Base-by-base conservation (phyloP, 2,113 vertebrate genomes). In the Rhipidura dahli region DNA sequence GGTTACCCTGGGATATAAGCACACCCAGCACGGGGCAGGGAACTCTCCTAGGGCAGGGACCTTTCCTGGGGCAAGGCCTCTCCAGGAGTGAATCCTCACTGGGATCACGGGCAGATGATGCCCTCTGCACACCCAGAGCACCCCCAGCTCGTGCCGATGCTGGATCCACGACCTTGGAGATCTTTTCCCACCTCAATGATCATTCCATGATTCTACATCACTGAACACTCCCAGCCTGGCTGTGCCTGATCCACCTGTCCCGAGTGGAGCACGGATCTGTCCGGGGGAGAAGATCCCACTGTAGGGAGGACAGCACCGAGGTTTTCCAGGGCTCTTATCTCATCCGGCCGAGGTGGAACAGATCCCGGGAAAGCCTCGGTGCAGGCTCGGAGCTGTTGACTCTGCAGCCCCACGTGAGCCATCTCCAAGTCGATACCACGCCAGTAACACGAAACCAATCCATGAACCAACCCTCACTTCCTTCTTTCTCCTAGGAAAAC, bases 391-490 rank as follows among this genome's bases (percentile, higher is more conserved):
- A 8, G 78, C 78, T 94, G 93, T 93, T 92, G 89, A 87, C 90
- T 94, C 93, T 85, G 35, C 31, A 6, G 75, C 68, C 71, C 70
- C 96, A 96, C 79, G 86, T 96, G 82, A 88, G 66, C 93, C 91
- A 90, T 79, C 85, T 68, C 96, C 78, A 60, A 68, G 88, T 78
- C 85, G 20, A 57, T 68, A 90, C 45, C 56, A 21, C 0, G 1
- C 20, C 70, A 17, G 93, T 79, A 96, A 96, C 61, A 37, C 3
- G 93, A 96, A 88, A 93, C 93, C 61, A 1, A 49, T 4, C 23
- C 7, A 2, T 2, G 2, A 44, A 75, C 35, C 91, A 80, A 18
- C 33, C 44, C 66, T 64, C 57, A 1, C 18, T 79, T 59, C 49
- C 20, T 44, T 68, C 61, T 64, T 72, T 76, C 59, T 56, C 86